phyloP scores from a whole-genome alignment of 2,797 vertebrate species.

The Brachyrhaphis roseni region DNA sequence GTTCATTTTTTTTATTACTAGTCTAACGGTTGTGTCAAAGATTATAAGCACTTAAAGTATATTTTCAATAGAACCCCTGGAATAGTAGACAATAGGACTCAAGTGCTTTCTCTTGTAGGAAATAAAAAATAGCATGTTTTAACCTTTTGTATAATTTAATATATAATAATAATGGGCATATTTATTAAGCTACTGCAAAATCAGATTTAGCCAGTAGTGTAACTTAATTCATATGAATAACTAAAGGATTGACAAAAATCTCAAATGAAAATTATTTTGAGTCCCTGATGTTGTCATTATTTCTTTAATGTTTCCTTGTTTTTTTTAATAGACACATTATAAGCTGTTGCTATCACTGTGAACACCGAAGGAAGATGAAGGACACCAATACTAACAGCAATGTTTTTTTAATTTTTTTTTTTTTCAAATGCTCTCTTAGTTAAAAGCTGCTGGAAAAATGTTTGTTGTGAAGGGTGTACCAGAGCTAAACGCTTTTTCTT shows the following conservation, averaged over 20 bases:
- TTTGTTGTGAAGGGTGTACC: not conserved
- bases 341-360: not conserved
- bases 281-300: not conserved
- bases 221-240: not conserved
- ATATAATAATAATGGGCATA: not conserved
- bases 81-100: not conserved
- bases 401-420: not conserved
- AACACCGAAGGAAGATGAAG: not conserved
- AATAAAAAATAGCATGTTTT: no score
- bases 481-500: not conserved
- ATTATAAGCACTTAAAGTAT: not conserved
- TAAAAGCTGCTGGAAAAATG: not conserved
- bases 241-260: not conserved
- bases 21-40: no score
- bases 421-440: not conserved
- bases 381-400: not conserved
- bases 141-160: no score
- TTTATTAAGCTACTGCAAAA: not conserved
- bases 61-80: not conserved
- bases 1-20: not conserved
- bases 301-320: not conserved
- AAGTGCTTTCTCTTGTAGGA: no score
- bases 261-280: not conserved
- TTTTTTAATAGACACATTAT: not conserved
- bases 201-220: not conserved